These are phyloP conservation scores for Camponotus floridanus DNA, from an alignment of 1,140 invertebrate genomes.

Conservation along the genomic window DNA sequence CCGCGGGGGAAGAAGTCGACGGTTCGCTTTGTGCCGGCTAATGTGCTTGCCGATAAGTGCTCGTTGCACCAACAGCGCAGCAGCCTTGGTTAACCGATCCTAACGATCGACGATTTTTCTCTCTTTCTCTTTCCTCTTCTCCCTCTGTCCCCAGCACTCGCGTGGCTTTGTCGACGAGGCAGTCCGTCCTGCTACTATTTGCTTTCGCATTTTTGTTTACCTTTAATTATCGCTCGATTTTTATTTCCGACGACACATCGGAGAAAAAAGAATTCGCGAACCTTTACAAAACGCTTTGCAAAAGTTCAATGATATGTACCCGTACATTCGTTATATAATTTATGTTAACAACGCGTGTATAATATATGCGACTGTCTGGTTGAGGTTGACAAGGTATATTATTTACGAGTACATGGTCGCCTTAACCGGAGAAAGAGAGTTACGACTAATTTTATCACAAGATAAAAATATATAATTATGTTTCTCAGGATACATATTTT, in stretches of 20 bases:
- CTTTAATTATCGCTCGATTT: constrained; percentile 52
- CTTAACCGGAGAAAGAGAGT: not conserved
- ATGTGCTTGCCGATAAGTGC: constrained; percentile 42
- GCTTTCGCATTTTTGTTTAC: constrained; percentile 44
- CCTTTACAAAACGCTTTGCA: not conserved
- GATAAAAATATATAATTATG: not conserved
- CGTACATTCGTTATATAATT: not conserved
- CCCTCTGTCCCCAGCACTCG: not conserved
- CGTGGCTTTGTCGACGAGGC: constrained; percentile 11
- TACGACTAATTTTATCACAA: not conserved
- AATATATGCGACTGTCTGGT: not conserved
- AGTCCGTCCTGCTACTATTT: constrained; percentile 21
- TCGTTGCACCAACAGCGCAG: constrained; percentile 33
- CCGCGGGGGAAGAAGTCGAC: constrained; percentile 49
- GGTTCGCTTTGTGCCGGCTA: constrained; percentile 40
- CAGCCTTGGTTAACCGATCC: constrained; percentile 27
- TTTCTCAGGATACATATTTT: not conserved
- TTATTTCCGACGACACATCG: constrained; percentile 36
- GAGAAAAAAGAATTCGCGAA: not conserved
- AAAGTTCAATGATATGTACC: not conserved
- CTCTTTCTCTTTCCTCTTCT: not conserved
- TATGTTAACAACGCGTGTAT: not conserved
- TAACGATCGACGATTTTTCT: constrained; percentile 20
- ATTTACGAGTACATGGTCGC: constrained; percentile 45
- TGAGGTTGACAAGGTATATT: constrained; percentile 42